A percentile compares a stretch with the other conserved stretches of the same genome.
Evolutionary conservation across 1,140 invertebrate genomes (phyloP).

Genomic region (Drosophila kikkawai): DNA sequence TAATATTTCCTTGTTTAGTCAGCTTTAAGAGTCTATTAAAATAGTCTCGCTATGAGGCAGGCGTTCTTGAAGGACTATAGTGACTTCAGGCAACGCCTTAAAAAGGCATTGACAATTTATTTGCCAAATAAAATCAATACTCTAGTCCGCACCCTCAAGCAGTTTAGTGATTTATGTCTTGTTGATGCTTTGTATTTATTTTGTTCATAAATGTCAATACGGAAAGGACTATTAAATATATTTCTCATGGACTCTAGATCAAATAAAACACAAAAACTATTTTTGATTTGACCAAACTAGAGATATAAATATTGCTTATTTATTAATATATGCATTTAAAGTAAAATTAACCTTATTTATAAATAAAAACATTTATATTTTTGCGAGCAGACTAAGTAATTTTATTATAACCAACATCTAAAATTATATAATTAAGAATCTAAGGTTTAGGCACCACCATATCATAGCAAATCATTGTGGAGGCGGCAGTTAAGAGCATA

Average conservation of each 20-base stretch:
- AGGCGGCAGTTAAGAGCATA: background rate
- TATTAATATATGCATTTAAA: too few species aligned
- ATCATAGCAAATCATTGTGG: background rate
- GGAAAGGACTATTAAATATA: background rate
- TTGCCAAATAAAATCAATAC: conserved; percentile 5
- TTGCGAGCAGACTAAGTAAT: background rate
- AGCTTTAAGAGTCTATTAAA: background rate
- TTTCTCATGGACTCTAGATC: background rate
- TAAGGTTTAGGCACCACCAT: background rate
- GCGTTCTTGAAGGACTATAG: background rate
- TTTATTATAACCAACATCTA: background rate
- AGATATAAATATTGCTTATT: too few species aligned
- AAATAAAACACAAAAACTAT: background rate
- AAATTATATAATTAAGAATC: background rate
- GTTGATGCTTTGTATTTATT: background rate
- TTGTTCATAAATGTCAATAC: background rate
- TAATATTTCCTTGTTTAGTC: background rate
- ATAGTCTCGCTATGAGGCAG: background rate
- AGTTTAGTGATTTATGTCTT: background rate
- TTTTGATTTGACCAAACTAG: background rate
- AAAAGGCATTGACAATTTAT: background rate
- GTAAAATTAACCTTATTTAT: too few species aligned
- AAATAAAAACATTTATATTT: background rate
- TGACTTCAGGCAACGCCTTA: too few species aligned
- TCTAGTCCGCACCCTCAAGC: background rate